Percentiles rank a stretch among this genome's conserved stretches.
These are phyloP conservation scores for Paedocypris micromegethes DNA, from an alignment of 2,797 vertebrate species.

Conservation along the genomic window DNA sequence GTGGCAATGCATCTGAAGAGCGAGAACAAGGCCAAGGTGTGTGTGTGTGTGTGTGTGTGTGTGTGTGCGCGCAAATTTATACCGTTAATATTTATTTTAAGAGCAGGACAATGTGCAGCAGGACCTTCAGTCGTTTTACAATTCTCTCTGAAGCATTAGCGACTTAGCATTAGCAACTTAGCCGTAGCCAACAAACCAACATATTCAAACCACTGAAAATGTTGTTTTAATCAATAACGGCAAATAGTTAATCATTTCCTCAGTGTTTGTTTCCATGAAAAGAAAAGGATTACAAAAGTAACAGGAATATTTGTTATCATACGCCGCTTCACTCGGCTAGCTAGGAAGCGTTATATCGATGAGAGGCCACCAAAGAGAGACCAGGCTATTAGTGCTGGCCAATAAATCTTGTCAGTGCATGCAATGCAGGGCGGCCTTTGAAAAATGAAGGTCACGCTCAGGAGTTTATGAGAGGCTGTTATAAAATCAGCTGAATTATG, in stretches of 20 bases:
- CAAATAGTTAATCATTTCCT: too few species aligned
- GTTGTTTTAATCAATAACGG: too few species aligned
- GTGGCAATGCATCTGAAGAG: conserved; percentile 44
- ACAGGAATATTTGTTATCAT: conserved; percentile 61
- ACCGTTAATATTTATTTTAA: conserved; percentile 18
- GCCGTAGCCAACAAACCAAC: too few species aligned
- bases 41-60: conserved; percentile 49
- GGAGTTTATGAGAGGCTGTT: conserved; percentile 65
- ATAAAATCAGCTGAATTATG: conserved; percentile 68
- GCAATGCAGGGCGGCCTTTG: conserved; percentile 52
- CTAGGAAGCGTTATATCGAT: conserved; percentile 49
- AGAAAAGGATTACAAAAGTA: conserved; percentile 25
- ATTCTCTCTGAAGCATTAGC: conserved; percentile 47
- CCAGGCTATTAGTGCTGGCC: conserved; percentile 66
- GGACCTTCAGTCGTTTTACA: conserved; percentile 57
- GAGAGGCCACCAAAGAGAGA: conserved; percentile 52
- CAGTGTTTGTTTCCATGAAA: conserved; percentile 11
- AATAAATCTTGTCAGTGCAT: conserved; percentile 75
- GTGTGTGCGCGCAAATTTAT: conserved; percentile 46
- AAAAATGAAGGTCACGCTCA: conserved; percentile 75
- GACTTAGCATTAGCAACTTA: too few species aligned
- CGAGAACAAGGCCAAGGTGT: conserved; percentile 34
- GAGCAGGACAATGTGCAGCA: conserved; percentile 51
- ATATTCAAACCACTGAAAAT: too few species aligned
- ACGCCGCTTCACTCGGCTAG: conserved; percentile 37